A percentile compares a stretch with the other conserved stretches of the same genome.
These are phyloP conservation scores for Misgurnus anguillicaudatus DNA, from an alignment of 2,113 vertebrate species.

Conservation along the genomic window DNA sequence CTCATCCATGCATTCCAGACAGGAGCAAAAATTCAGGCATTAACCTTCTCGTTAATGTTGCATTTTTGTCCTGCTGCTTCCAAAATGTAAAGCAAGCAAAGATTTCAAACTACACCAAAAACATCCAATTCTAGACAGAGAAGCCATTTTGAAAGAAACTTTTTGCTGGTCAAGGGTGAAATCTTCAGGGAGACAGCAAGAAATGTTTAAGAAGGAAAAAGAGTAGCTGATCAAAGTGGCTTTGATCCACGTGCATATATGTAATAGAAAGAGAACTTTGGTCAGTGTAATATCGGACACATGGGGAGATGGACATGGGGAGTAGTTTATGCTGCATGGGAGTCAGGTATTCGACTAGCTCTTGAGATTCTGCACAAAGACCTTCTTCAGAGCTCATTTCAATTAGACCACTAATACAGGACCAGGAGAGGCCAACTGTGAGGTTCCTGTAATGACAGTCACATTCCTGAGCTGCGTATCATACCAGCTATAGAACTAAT, in stretches of 20 bases:
- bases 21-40: slow-evolving; percentile 44
- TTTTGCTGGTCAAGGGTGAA: background rate
- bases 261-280: slow-evolving; percentile 15
- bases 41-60: slow-evolving; percentile 37
- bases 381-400: slow-evolving; percentile 64
- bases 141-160: background rate
- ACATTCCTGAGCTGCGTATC: slow-evolving; percentile 70
- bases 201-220: background rate
- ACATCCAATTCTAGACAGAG: background rate
- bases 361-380: slow-evolving; percentile 62
- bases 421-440: slow-evolving; percentile 70
- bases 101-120: background rate
- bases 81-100: background rate
- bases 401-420: slow-evolving; percentile 66
- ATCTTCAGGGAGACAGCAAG: background rate
- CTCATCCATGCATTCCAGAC: slow-evolving; percentile 56
- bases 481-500: slow-evolving; percentile 67
- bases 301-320: slow-evolving; percentile 5
- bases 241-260: background rate
- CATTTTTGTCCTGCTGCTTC: slow-evolving; percentile 10
- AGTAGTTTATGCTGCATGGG: slow-evolving; percentile 49
- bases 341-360: slow-evolving; percentile 47
- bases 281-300: slow-evolving; percentile 24
- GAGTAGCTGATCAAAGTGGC: background rate
- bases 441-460: slow-evolving; percentile 66